Evolutionary conservation across 1,140 invertebrate species (phyloP).

Genomic region (Leptinotarsa undecemlineata): DNA sequence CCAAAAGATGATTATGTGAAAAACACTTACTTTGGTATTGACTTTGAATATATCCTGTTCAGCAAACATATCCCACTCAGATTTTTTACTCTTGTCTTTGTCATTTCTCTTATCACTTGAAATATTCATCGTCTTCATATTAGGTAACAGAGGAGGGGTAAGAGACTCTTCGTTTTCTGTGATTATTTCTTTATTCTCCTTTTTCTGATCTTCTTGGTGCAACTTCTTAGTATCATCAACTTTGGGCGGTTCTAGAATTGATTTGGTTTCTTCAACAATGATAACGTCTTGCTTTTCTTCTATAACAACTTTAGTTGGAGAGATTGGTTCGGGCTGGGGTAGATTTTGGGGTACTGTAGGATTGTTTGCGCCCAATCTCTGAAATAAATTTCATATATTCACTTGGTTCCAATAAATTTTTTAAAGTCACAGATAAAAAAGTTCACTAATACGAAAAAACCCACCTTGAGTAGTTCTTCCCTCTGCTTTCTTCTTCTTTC

Average conservation of each 20-base stretch:
- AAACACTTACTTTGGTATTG: constrained; percentile 77
- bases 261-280: not conserved
- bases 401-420: too few species aligned
- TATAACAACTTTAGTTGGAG: not conserved
- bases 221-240: not conserved
- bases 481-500: constrained; percentile 85
- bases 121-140: constrained; percentile 49
- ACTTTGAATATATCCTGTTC: constrained; percentile 85
- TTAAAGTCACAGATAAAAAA: not conserved
- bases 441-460: not conserved
- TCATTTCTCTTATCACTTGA: constrained; percentile 45
- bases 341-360: not conserved
- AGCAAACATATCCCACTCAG: constrained; percentile 86
- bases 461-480: constrained; percentile 84
- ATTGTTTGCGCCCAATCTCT: not conserved
- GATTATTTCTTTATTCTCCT: constrained; percentile 30
- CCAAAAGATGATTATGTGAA: not conserved
- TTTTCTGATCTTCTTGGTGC: not conserved
- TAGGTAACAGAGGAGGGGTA: constrained; percentile 53
- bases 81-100: constrained; percentile 59
- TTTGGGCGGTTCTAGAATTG: not conserved
- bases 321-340: not conserved
- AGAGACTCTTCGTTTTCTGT: constrained; percentile 53
- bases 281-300: not conserved
- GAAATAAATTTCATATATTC: too few species aligned